Conservation (phyloP, 2,797 vertebrate genomes). For the Adrianichthys oophorus region DNA sequence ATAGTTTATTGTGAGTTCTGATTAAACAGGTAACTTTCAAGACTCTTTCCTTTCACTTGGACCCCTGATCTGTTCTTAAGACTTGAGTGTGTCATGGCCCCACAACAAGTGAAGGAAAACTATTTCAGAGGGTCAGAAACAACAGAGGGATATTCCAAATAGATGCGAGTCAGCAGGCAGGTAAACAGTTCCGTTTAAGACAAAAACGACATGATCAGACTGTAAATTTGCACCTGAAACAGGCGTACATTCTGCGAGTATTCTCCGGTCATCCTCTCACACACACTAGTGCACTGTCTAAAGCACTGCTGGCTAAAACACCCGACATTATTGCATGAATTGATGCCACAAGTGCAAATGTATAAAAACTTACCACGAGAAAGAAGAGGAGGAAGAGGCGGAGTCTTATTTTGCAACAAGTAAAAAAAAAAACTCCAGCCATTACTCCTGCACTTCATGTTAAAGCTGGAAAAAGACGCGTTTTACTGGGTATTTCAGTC, state of each 20-base stretch:
- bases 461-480: slow-evolving; percentile 26
- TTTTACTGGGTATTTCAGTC: not conserved
- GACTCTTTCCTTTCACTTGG: slow-evolving; percentile 36
- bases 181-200: no score
- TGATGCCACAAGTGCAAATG: slow-evolving; percentile 27
- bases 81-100: slow-evolving; percentile 6
- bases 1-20: slow-evolving; percentile 43
- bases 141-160: no score
- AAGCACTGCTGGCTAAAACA: slow-evolving; percentile 34
- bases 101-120: not conserved
- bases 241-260: slow-evolving; percentile 16
- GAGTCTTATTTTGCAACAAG: slow-evolving; percentile 32
- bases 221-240: no score
- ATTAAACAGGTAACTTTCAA: slow-evolving; percentile 33
- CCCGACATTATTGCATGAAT: slow-evolving; percentile 52
- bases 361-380: slow-evolving; percentile 43
- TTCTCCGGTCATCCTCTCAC: slow-evolving; percentile 3
- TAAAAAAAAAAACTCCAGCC: slow-evolving; percentile 16
- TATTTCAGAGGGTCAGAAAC: no score
- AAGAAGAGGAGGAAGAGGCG: slow-evolving; percentile 10
- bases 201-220: no score
- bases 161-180: no score
- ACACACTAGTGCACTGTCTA: slow-evolving; percentile 31
- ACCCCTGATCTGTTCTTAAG: slow-evolving; percentile 5
- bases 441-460: not conserved